Evolutionary conservation across 2,113 vertebrate genomes (phyloP), one percentile per base, ranked within the genome.

Genomic region (Pheucticus melanocephalus): DNA sequence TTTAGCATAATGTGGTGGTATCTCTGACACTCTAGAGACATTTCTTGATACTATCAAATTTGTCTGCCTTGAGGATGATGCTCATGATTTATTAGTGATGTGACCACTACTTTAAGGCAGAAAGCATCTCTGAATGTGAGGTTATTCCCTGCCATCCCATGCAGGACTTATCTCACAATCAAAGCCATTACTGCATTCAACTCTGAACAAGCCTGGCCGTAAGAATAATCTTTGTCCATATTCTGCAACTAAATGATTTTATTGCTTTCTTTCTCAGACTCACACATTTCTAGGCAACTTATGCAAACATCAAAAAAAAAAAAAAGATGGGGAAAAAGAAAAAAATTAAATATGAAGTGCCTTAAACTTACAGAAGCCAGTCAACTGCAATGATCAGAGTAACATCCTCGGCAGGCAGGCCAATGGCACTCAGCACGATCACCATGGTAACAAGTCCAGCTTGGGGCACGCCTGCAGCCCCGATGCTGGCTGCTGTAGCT

Each of bases 361-460:
- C 30, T 90, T 63, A 88, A 97, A 99, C 99, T 99, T 97, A 99
- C 99, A 99, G 98, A 96, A 99, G 98, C 99, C 99, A 99, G 96
- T 99, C 99, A 22, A 99, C 99, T 35, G 99, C 99, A 7, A 99
- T 98, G 84, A 99, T 99, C 54, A 99, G 98, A 69, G 99, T 99
- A 95, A 99, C 99, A 42, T 99, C 99, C 95, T 97, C 98, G 0
- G 99, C 98, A 2, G 99, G 99, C 75, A 99, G 97, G 63, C 99
- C 99, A 19, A 99, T 98, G 0, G 99, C 99, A 14, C 99, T 99
- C 90, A 99, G 96, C 65, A 99, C 99, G 13, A 99, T 99, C 95
- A 99, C 99, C 99, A 99, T 99, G 97, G 99, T 99, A 86, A 99
- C 99, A 77, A 99, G 97, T 68, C 99, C 99, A 1, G 99, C 99